Evolutionary conservation across 1,140 invertebrate species (phyloP).

Genomic region (Saccostrea glomerata): DNA sequence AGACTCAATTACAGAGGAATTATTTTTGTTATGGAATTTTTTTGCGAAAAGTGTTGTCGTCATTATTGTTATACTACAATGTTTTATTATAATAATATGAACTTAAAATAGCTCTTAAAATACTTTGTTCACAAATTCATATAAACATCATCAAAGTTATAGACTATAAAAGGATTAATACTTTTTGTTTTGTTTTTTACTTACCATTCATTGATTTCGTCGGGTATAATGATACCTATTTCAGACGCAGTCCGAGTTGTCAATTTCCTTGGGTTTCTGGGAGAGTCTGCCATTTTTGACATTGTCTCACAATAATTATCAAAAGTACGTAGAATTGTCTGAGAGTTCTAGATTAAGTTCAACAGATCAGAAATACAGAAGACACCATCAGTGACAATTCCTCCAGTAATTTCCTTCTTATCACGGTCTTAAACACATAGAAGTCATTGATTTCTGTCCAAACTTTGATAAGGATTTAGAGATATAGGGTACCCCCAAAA

Average conservation of each 20-base stretch:
- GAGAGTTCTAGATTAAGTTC: neutral
- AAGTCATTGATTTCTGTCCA: conserved; percentile 27
- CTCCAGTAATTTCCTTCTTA: neutral
- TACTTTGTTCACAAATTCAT: too few species aligned
- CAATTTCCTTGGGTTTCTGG: conserved; percentile 14
- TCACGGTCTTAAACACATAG: neutral
- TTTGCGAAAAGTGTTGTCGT: too few species aligned
- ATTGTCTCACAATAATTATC: neutral
- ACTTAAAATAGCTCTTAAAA: too few species aligned
- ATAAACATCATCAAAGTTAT: too few species aligned
- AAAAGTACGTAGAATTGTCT: neutral
- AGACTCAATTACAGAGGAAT: too few species aligned
- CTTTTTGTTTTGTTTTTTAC: neutral
- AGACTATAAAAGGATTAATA: too few species aligned
- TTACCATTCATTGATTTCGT: conserved; percentile 5
- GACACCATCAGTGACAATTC: neutral
- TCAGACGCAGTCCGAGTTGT: conserved; percentile 12
- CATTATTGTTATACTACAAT: too few species aligned
- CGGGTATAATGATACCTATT: neutral
- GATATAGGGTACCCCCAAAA: conserved; percentile 1
- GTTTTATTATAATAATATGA: too few species aligned
- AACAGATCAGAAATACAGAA: neutral
- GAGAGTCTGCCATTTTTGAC: neutral
- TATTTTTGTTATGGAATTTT: too few species aligned
- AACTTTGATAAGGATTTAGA: conserved; percentile 28